A percentile compares a stretch with the other conserved stretches of the same genome.
Conservation (phyloP, 2,888 invertebrate genomes). For the Asteroscopus sphinx region DNA sequence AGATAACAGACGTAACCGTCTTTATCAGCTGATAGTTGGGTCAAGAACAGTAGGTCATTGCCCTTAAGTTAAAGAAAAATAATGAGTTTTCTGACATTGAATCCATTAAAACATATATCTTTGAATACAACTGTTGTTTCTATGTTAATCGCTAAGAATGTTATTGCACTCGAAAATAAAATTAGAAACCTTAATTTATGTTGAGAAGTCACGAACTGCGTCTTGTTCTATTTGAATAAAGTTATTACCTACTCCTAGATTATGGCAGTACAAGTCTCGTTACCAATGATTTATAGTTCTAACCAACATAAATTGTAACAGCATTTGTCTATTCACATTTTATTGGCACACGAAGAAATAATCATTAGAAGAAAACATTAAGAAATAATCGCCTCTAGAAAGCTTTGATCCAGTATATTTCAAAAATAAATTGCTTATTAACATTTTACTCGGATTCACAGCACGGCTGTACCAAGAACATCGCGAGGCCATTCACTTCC, state of each 20-base stretch:
- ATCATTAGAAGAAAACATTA: too few species aligned
- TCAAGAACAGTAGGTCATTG: slow-evolving; percentile 50
- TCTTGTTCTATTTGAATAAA: slow-evolving; percentile 30
- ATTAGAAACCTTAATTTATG: slow-evolving; percentile 1
- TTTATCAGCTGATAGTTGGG: slow-evolving; percentile 41
- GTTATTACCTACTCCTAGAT: slow-evolving; percentile 29
- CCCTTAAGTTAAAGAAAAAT: slow-evolving; percentile 16
- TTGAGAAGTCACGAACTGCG: slow-evolving; percentile 23
- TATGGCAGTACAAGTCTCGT: slow-evolving; percentile 11
- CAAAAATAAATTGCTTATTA: slow-evolving; percentile 2
- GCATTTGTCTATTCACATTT: slow-evolving; percentile 22
- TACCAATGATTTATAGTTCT: slow-evolving; percentile 38
- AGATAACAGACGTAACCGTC: slow-evolving; percentile 23
- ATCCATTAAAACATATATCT: slow-evolving; percentile 12
- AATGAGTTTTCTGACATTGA: slow-evolving; percentile 24
- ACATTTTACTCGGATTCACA: slow-evolving; percentile 67
- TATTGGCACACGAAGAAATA: slow-evolving; percentile 15
- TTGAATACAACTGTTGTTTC: slow-evolving; percentile 1
- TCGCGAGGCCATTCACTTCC: slow-evolving; percentile 81
- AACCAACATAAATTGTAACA: slow-evolving; percentile 21
- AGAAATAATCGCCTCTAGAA: slow-evolving; percentile 11
- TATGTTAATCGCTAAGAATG: not conserved
- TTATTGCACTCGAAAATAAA: slow-evolving; percentile 1
- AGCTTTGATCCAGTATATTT: slow-evolving; percentile 16
- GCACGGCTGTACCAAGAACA: slow-evolving; percentile 80